Conservation (phyloP, 2,113 vertebrate species). For the Condylura cristata region DNA sequence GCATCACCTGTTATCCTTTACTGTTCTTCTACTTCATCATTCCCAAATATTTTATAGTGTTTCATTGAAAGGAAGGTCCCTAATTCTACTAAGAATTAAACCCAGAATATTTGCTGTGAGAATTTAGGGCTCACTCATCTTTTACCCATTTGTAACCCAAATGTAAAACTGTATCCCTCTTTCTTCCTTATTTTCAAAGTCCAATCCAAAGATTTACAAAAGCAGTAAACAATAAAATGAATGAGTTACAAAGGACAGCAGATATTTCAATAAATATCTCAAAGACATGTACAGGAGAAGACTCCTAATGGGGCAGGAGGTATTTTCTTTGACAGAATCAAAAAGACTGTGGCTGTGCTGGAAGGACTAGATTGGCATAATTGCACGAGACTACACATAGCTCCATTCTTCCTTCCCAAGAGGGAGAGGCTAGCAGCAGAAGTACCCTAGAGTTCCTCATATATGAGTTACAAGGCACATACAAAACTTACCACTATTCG, state of each 20-base stretch:
- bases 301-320: neutral
- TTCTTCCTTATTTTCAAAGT: neutral
- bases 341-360: neutral
- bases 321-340: neutral
- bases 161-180: neutral
- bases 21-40: neutral
- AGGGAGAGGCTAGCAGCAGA: constrained; percentile 5
- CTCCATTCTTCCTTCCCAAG: neutral
- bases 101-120: neutral
- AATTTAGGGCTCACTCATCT: neutral
- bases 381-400: neutral
- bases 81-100: neutral
- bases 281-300: constrained; percentile 6
- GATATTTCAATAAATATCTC: neutral
- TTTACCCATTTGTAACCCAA: constrained; percentile 26
- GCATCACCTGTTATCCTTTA: neutral
- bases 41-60: neutral
- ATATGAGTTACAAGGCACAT: neutral
- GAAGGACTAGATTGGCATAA: neutral
- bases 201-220: neutral
- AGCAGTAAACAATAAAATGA: neutral
- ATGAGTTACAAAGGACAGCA: neutral
- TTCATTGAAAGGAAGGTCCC: neutral
- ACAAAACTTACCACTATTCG: neutral
- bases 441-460: neutral